These are phyloP conservation scores for Liposcelis brunnea DNA, from an alignment of 2,888 invertebrate genomes.

Conservation along the genomic window DNA sequence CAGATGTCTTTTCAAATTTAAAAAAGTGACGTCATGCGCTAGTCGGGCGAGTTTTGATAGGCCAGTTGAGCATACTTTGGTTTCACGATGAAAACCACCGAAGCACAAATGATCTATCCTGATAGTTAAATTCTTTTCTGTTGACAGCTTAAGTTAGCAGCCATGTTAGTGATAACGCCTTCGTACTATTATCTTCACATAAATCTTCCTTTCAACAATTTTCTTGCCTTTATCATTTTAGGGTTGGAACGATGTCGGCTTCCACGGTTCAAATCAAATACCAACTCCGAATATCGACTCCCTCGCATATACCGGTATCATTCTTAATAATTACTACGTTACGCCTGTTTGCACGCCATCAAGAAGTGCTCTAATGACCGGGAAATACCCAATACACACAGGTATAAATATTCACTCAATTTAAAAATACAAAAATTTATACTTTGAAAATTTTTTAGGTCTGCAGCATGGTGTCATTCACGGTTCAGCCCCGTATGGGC, in stretches of 20 bases:
- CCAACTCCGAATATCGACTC: constrained; percentile 37
- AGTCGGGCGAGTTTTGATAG: too few relatives aligned
- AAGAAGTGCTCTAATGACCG: constrained; percentile 31
- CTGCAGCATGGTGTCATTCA: constrained; percentile 34
- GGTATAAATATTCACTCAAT: constrained; percentile 22
- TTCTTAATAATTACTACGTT: constrained; percentile 35
- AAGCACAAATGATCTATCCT: too few relatives aligned
- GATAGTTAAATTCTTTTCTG: too few relatives aligned
- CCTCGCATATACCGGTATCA: constrained; percentile 32
- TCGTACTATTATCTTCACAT: too few relatives aligned
- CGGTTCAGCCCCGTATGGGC: constrained; percentile 30
- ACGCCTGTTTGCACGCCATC: constrained; percentile 36
- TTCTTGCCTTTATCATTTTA: constrained; percentile 18
- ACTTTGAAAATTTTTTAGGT: constrained; percentile 23
- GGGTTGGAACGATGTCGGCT: constrained; percentile 38
- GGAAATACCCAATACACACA: constrained; percentile 33
- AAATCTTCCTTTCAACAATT: too few relatives aligned
- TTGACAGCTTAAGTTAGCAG: too few relatives aligned
- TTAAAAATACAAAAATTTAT: too few relatives aligned
- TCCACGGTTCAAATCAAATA: constrained; percentile 34
- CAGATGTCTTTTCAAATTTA: too few relatives aligned
- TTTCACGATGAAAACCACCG: too few relatives aligned
- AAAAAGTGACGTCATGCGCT: too few relatives aligned
- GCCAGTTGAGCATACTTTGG: too few relatives aligned
- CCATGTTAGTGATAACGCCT: too few relatives aligned